Base-by-base conservation (phyloP, 1,140 invertebrate species). In the Drosophila jambulina region DNA sequence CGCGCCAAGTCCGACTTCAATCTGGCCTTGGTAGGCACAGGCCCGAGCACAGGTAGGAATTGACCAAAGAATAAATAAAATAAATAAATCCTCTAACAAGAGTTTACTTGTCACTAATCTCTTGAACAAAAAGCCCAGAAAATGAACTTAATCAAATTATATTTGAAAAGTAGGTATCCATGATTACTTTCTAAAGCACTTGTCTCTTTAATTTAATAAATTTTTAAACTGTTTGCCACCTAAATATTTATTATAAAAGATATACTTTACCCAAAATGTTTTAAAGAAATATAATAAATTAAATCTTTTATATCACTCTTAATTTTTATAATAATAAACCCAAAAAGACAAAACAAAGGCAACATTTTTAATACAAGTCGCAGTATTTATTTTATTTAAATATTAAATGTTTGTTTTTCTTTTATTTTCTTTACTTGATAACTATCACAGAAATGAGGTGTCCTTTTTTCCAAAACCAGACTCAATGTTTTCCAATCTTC, bases 1-100 rank as follows among this genome's bases (percentile, higher is more conserved):
- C 94, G 97, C 71, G 97, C 97, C 68, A 97, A 97, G 93, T 98
- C 97, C 17, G 97, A 98, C 88, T 96, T 96, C 80, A 97, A 98
- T 93, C 92, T 98, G 43, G 96, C 97, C 72, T 94, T 95, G 23
- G 95, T 95, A 7, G 94, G 85, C 42, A 57, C 81, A 6, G 70
- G 81, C 0, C 49, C 75, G 2, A 45, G 59, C 1, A 60, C 69
- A 53, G 81, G 84, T 87, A 46, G 21, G 34, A 19, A 25, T 38
- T 32, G 0, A 34, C n/a, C 8, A 5, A 58, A 6, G 1, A 23
- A 9, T 40, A 2, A 10, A 3, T 27, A 7, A 13, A 38, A 10
- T 36, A 23, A 8, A 8, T 8, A n/a, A n/a, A n/a, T 3, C 2
- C n/a, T 23, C 13, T 23, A 36, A 36, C 36, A 15, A 3, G 4